Evolutionary conservation across 2,797 vertebrate species (phyloP).

Genomic region (Ctenochaetus hawaiiensis): DNA sequence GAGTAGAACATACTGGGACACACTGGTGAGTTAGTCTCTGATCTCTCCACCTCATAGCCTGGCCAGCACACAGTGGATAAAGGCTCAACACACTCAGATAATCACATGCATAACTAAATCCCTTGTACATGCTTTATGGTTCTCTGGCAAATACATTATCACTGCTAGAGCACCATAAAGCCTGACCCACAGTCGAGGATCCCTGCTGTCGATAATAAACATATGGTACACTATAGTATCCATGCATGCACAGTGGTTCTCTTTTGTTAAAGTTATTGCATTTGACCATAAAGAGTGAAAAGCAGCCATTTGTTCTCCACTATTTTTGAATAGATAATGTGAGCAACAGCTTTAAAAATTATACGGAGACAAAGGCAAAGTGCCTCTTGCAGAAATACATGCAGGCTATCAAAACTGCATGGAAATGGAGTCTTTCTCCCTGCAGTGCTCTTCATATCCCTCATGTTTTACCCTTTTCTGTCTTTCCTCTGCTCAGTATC

Average conservation of each 20-base stretch:
- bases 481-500: slow-evolving; percentile 36
- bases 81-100: slow-evolving; percentile 9
- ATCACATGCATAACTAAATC: slow-evolving; percentile 5
- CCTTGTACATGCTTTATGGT: slow-evolving; percentile 6
- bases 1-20: slow-evolving; percentile 89
- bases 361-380: slow-evolving; percentile 44
- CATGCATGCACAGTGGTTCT: slow-evolving; percentile 10
- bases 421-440: slow-evolving; percentile 27
- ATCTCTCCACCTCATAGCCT: slow-evolving; percentile 75
- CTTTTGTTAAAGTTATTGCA: slow-evolving; percentile 37
- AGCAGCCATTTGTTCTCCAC: slow-evolving; percentile 35
- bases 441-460: slow-evolving; percentile 29
- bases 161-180: slow-evolving; percentile 2
- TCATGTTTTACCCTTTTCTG: slow-evolving; percentile 42
- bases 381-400: slow-evolving; percentile 17
- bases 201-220: slow-evolving; percentile 16
- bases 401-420: slow-evolving; percentile 17
- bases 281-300: slow-evolving; percentile 24
- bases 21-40: slow-evolving; percentile 85
- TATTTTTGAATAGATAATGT: slow-evolving; percentile 41
- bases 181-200: slow-evolving; percentile 2
- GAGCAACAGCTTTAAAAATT: slow-evolving; percentile 25
- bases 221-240: slow-evolving; percentile 20
- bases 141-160: slow-evolving; percentile 18
- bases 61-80: slow-evolving; percentile 12